Base-by-base conservation (phyloP, 2,888 invertebrate species). In the Elysia crispata region DNA sequence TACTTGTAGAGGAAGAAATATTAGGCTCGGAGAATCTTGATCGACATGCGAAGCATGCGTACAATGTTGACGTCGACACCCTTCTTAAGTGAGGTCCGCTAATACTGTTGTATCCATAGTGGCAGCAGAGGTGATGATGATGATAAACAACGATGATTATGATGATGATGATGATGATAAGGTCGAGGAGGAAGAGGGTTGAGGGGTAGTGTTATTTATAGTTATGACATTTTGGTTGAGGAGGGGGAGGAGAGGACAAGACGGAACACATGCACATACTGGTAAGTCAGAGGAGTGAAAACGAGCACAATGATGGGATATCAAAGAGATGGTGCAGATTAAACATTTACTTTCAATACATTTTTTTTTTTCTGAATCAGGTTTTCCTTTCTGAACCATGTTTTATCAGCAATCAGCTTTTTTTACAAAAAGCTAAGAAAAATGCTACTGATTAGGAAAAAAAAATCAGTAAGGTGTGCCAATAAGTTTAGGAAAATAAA, bases 31-130 rank as follows among this genome's bases (percentile, higher is more conserved):
- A 80, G 75, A 83, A 83, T 41, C 82, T 77, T 64, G 81, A 81
- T 33, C 79, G 79, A 79, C 83, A 81, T 23, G 83, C 83, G 77
- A 83, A 83, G 64, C 83, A 83, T 50, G 83, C 79, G 64, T 83
- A 83, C 57, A 83, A 64, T 54, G 76, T 83, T 60, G 79, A 66
- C 15, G 79, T 81, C 31, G 81, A 72, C 11, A 80, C 67, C 33
- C 70, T 80, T 25, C 57, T 75, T 66, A 75, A 57, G 20, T 50
- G 80, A n/a, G 80, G 49, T 66, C 80, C 80, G 69, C 25, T 80
- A 20, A 80, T 75, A 70, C 80, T 80, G 80, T 23, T 57, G 23
- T 30, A 25, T 66, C 54, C 74, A 74, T 74, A 74, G 41, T 41
- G 41, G 41, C 41, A 41, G 41, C 41, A 41, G 66, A 73, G 64